Conservation (phyloP, 2,888 invertebrate genomes). For the Stenurella melanura region DNA sequence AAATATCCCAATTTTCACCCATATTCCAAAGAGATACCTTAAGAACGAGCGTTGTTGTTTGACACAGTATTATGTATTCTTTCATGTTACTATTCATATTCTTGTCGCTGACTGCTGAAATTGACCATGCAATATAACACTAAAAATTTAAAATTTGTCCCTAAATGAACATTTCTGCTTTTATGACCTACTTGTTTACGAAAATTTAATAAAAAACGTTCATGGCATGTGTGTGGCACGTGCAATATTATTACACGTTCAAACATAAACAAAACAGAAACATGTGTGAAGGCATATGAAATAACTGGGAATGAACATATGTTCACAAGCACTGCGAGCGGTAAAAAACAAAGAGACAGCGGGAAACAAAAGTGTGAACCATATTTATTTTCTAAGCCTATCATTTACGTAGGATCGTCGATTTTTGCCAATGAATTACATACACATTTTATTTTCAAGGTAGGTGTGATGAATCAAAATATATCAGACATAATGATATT, state of each 20-base stretch:
- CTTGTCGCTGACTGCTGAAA: background rate
- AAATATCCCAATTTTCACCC: too few relatives aligned
- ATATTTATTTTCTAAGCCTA: conserved; percentile 45
- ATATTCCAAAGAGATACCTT: too few relatives aligned
- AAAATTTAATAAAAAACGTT: conserved; percentile 49
- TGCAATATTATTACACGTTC: conserved; percentile 57
- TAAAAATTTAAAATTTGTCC: background rate
- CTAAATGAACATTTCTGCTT: background rate
- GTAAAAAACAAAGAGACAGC: conserved; percentile 51
- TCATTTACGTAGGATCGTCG: background rate
- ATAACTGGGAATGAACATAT: conserved; percentile 55
- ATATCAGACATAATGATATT: too few relatives aligned
- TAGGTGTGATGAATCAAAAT: background rate
- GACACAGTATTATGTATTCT: background rate
- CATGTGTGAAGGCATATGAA: conserved; percentile 52
- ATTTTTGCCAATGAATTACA: background rate
- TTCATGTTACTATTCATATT: background rate
- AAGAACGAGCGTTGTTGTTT: too few relatives aligned
- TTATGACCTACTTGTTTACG: conserved; percentile 12
- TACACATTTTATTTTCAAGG: background rate
- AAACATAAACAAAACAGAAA: conserved; percentile 60
- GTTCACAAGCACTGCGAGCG: conserved; percentile 51
- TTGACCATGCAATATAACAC: background rate
- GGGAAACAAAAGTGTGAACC: conserved; percentile 54
- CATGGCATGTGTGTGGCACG: conserved; percentile 54